Evolutionary conservation across 2,888 invertebrate species (phyloP).

Genomic region (Prionchulus punctatus): DNA sequence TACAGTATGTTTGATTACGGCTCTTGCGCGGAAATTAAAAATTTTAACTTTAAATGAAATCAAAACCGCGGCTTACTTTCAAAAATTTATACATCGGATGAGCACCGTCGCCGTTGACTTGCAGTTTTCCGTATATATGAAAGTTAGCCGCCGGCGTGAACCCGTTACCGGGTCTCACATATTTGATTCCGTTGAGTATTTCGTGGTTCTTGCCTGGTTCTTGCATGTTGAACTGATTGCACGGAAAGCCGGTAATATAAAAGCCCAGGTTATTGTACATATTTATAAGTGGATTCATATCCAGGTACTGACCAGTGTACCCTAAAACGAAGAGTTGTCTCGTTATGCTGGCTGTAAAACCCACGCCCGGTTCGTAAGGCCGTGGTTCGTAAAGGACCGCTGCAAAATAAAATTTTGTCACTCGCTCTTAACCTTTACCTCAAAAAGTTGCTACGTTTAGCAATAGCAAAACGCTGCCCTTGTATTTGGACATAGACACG

Average conservation of each 20-base stretch:
- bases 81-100: conserved; percentile 31
- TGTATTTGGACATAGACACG: background rate
- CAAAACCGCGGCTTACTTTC: conserved; percentile 19
- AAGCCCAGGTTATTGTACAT: no score
- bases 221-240: conserved; percentile 31
- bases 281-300: conserved; percentile 31
- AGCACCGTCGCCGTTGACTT: conserved; percentile 30
- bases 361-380: no score
- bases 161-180: conserved; percentile 30
- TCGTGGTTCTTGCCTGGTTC: conserved; percentile 32
- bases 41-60: no score
- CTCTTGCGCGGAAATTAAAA: no score
- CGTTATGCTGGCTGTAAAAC: no score
- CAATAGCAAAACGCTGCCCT: background rate
- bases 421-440: no score
- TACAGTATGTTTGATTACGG: no score
- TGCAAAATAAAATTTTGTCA: no score
- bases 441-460: conserved; percentile 5
- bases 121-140: conserved; percentile 31
- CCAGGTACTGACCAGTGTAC: conserved; percentile 32
- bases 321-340: no score
- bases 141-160: conserved; percentile 29
- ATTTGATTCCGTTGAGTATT: conserved; percentile 25
- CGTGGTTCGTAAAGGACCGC: no score
- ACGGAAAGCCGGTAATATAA: conserved; percentile 31